Conservation (phyloP, 2,797 vertebrate species). For the Hemibagrus guttatus region DNA sequence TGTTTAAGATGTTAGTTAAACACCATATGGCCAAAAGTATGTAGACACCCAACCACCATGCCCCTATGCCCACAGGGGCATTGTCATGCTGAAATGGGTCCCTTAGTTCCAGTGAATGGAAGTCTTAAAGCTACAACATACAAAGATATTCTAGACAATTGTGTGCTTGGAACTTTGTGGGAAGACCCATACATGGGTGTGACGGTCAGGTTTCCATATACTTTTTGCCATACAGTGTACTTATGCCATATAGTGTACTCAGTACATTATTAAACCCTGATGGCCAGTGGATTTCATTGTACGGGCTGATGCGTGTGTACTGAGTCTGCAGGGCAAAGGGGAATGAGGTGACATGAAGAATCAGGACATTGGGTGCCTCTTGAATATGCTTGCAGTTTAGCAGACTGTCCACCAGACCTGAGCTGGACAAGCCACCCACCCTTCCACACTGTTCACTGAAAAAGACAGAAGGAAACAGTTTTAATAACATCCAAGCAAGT, state of each 20-base stretch:
- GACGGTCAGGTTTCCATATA: neutral
- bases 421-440: conserved; percentile 71
- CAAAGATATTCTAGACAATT: neutral
- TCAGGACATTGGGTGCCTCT: conserved; percentile 91
- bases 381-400: conserved; percentile 91
- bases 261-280: conserved; percentile 87
- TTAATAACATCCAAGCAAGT: neutral
- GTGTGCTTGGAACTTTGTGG: neutral
- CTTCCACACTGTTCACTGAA: conserved; percentile 64
- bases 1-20: neutral
- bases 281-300: conserved; percentile 99
- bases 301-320: conserved; percentile 92
- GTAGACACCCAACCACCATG: neutral
- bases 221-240: neutral
- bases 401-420: conserved; percentile 87
- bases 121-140: neutral
- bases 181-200: neutral
- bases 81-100: neutral
- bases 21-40: neutral
- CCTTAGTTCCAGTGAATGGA: neutral
- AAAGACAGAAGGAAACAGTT: conserved; percentile 1
- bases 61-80: neutral
- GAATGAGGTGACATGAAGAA: conserved; percentile 94
- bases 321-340: conserved; percentile 95
- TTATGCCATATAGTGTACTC: conserved; percentile 47